Evolutionary conservation across 2,888 invertebrate genomes (phyloP), one percentile per base, ranked within the genome.

Genomic region (Drosophila anomelani): DNA sequence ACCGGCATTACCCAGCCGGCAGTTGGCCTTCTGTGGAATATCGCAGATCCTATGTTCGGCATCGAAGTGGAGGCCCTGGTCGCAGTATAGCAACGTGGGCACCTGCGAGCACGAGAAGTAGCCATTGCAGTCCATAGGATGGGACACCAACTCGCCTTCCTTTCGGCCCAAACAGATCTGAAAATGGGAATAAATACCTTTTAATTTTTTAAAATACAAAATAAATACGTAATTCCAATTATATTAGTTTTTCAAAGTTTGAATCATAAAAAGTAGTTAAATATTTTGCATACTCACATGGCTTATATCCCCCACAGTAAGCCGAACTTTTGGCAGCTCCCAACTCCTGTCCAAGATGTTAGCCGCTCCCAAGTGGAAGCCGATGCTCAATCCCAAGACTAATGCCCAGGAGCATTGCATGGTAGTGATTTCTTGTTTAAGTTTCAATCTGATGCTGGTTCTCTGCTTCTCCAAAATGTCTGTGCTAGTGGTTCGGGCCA

Each of bases 91-190:
- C 10, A 89, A 60, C 8, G 71, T 68, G 1, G 91, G 81, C 6
- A 85, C 59, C 10, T 64, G 20, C 34, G 58, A 39, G 63, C 92
- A 92, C 4, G 77, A 76, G 64, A 89, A 90, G 72, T 85, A 92
- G 4, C 89, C 85, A 17, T 60, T 75, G 51, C 92, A 92, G 41
- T 91, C 90, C 10, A 64, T 20, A 0, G 91, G 91, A 81, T 92
- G 90, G 0, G 89, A 71, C 10, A 90, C 76, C 64, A 89, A 39
- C 3, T 78, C 76, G 10, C 84, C 89, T 10, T 78, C 61, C 4
- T 46, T 23, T 1, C 60, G 63, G 20, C 67, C 73, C 3, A 55
- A n/a, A 53, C 91, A 91, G 9, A 91, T 64, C 91, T 91, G 44
- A 3, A 72, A 59, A 12, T 1, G 49, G n/a, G 8, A 41, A 7